Conservation (phyloP, 2,797 vertebrate genomes). For the Sphenodon punctatus region DNA sequence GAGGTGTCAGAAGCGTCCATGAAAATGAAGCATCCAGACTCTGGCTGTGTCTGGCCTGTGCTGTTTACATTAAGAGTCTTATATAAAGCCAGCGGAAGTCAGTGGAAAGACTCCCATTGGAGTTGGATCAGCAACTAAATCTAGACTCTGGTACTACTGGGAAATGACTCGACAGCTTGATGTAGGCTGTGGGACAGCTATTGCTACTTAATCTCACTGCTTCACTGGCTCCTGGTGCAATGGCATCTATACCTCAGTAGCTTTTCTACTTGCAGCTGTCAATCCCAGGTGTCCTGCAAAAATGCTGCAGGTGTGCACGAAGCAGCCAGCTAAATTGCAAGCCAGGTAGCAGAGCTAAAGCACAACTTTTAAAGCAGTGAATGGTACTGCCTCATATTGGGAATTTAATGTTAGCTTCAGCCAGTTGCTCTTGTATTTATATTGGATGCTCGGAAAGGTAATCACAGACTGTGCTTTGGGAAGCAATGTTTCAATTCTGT, state of each 20-base stretch:
- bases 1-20: background rate
- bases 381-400: background rate
- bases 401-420: conserved; percentile 31
- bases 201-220: conserved; percentile 31
- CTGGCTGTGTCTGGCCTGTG: background rate
- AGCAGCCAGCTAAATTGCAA: conserved; percentile 11
- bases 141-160: background rate
- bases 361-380: background rate
- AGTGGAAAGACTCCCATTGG: background rate
- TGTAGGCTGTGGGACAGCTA: conserved; percentile 18
- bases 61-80: background rate
- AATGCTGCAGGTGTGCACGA: background rate
- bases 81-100: background rate
- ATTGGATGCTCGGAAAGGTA: background rate
- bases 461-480: background rate
- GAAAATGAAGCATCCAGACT: background rate
- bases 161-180: background rate
- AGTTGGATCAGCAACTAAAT: background rate
- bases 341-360: background rate
- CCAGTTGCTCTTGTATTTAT: background rate
- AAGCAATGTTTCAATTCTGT: background rate
- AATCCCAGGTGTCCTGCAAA: conserved; percentile 28
- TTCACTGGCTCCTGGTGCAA: conserved; percentile 18
- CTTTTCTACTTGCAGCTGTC: conserved; percentile 17
- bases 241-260: conserved; percentile 27